These are phyloP conservation scores for Dolomedes plantarius DNA, from an alignment of 2,888 invertebrate species.

Conservation along the genomic window DNA sequence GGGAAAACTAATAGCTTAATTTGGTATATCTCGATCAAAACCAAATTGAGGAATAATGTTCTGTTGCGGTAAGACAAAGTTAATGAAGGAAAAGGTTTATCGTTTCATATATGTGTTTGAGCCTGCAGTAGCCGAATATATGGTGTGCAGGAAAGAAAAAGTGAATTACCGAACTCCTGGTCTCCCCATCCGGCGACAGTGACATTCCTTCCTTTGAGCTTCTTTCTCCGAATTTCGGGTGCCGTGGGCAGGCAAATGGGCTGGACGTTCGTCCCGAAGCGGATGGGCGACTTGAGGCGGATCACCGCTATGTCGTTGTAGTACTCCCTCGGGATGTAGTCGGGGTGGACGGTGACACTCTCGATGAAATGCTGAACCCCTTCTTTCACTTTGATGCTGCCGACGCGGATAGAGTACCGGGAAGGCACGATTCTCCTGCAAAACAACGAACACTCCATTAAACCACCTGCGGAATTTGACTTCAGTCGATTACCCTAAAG, in stretches of 20 bases:
- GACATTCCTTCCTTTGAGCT: constrained; percentile 51
- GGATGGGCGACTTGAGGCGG: constrained; percentile 69
- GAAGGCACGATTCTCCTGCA: constrained; percentile 18
- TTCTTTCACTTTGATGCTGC: constrained; percentile 35
- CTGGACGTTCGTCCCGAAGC: constrained; percentile 63
- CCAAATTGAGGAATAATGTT: too few species aligned
- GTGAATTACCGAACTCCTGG: constrained; percentile 66
- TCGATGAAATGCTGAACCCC: constrained; percentile 50
- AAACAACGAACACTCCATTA: too few species aligned
- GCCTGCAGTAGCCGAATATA: too few species aligned
- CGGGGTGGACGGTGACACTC: constrained; percentile 71
- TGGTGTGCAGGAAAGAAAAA: too few species aligned
- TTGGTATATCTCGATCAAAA: too few species aligned
- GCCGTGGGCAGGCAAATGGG: constrained; percentile 71
- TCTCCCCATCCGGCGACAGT: constrained; percentile 74
- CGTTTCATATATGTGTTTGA: too few species aligned
- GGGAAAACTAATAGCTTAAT: too few species aligned
- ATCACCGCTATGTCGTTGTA: constrained; percentile 74
- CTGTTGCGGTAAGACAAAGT: too few species aligned
- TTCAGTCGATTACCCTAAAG: too few species aligned
- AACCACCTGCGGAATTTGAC: too few species aligned
- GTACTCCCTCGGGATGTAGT: constrained; percentile 72
- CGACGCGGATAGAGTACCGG: constrained; percentile 45
- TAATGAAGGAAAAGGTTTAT: too few species aligned
- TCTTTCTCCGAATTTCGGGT: constrained; percentile 34